These are phyloP conservation scores for Spisula solida DNA, from an alignment of 2,888 invertebrate genomes.

Conservation along the genomic window DNA sequence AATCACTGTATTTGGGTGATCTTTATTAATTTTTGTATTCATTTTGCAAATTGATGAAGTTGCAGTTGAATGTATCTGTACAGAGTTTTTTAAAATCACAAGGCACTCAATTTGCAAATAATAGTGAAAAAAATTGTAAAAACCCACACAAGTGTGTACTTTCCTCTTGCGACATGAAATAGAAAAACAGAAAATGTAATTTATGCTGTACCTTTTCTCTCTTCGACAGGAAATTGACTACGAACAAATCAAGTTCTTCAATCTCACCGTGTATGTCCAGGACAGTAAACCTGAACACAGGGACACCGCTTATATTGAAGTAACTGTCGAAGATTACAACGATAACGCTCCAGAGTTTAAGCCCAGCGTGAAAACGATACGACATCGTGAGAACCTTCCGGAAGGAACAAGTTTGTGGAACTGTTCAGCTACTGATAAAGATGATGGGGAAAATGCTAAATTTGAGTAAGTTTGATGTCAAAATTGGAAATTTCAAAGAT, in stretches of 20 bases:
- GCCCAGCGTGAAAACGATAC: conserved; percentile 90
- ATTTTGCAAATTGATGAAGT: no score
- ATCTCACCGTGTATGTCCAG: conserved; percentile 84
- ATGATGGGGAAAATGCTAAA: conserved; percentile 92
- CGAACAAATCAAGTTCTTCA: conserved; percentile 83
- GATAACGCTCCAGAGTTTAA: conserved; percentile 98
- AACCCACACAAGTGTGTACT: no score
- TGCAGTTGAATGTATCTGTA: no score
- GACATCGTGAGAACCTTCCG: conserved; percentile 94
- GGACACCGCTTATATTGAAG: conserved; percentile 97
- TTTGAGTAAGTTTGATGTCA: conserved; percentile 80
- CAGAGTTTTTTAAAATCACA: no score
- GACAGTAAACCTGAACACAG: conserved; percentile 87
- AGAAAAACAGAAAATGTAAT: no score
- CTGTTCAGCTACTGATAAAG: conserved; percentile 98
- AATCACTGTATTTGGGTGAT: no score
- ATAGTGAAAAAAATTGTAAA: no score
- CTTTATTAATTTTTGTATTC: no score
- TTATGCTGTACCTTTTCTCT: not conserved
- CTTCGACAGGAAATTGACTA: conserved; percentile 84
- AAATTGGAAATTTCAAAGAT: no score
- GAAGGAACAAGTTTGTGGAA: conserved; percentile 96
- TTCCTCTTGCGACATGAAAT: no score
- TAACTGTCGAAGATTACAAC: conserved; percentile 99
- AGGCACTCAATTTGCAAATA: no score